phyloP scores from a whole-genome alignment of 2,113 vertebrate species.

The Notechis scutatus region DNA sequence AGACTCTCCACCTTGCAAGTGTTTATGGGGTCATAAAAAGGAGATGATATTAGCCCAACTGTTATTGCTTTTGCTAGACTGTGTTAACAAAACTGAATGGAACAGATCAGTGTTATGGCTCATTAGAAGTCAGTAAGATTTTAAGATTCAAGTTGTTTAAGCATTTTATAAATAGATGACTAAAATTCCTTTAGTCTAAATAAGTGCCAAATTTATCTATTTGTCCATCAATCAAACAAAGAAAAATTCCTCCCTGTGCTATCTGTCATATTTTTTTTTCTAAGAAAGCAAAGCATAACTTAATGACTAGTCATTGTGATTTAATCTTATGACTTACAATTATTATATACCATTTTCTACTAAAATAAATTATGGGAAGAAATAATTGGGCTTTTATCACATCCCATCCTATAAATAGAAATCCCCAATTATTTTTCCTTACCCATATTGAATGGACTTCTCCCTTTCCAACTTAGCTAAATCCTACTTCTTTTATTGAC shows the following conservation, averaged over 20 bases:
- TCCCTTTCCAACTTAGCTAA: conserved; percentile 18
- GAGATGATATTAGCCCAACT: background rate
- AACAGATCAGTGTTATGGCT: background rate
- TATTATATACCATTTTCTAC: background rate
- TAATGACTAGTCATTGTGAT: background rate
- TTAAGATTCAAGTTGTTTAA: background rate
- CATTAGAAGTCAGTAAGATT: background rate
- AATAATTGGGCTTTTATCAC: background rate
- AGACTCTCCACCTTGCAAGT: too few relatives aligned
- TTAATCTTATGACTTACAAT: background rate
- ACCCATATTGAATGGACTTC: background rate
- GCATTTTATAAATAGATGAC: background rate
- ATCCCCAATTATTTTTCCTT: background rate
- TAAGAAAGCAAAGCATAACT: accelerated
- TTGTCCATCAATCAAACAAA: background rate
- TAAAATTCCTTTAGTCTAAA: background rate
- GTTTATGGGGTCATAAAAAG: too few relatives aligned
- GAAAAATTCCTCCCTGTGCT: background rate
- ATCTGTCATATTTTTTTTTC: background rate
- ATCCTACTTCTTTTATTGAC: conserved; percentile 33
- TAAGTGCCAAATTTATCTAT: background rate
- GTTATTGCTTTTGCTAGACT: background rate
- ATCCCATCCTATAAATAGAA: background rate
- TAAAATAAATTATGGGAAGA: background rate
- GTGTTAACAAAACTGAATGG: background rate